Base-by-base conservation (phyloP, 2,888 invertebrate genomes). In the Ochlodes sylvanus region DNA sequence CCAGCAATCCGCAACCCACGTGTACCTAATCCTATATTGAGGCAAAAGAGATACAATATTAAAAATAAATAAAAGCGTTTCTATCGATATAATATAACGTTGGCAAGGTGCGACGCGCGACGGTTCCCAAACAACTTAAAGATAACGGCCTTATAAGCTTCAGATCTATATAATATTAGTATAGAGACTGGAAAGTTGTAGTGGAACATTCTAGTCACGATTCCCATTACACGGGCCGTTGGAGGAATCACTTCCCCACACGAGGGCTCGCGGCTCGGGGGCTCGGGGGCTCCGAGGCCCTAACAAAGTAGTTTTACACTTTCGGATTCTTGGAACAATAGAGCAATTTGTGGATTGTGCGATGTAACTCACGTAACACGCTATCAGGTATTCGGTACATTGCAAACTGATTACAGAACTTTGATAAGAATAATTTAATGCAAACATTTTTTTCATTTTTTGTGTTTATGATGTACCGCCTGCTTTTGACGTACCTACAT, bases 221-320 rank as follows among this genome's bases (percentile, higher is more conserved):
- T 70, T 71, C 70, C 76, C 79, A 88, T 88, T 75, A 73, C 78
- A 80, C 82, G 84, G 81, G 64, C 80, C 86, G 84, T 82, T 83
- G 84, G 74, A 69, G 73, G 75, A 76, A 72, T 73, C 75, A 78
- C 72, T 72, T 72, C 70, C 77, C 76, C 69, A 73, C 72, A 69
- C 70, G 58, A 52, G 27, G 52, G 42, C 27, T 27, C 5, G 27
- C n/a, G n/a, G n/a, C n/a, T n/a, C n/a, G n/a, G n/a, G n/a, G n/a
- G n/a, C n/a, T n/a, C n/a, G n/a, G n/a, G n/a, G n/a, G n/a, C n/a
- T n/a, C n/a, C n/a, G n/a, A 5, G 27, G 54, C 41, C 15, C 38
- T 21, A 50, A 58, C 41, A 38, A 60, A 60, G 41, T 10, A 34
- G 61, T 67, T 67, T 41, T 38, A 52, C 38, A 52, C 65, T 60